Percentiles rank a stretch among this genome's conserved stretches.
Evolutionary conservation across 2,797 vertebrate genomes (phyloP).

Genomic region (Tragelaphus oryx): DNA sequence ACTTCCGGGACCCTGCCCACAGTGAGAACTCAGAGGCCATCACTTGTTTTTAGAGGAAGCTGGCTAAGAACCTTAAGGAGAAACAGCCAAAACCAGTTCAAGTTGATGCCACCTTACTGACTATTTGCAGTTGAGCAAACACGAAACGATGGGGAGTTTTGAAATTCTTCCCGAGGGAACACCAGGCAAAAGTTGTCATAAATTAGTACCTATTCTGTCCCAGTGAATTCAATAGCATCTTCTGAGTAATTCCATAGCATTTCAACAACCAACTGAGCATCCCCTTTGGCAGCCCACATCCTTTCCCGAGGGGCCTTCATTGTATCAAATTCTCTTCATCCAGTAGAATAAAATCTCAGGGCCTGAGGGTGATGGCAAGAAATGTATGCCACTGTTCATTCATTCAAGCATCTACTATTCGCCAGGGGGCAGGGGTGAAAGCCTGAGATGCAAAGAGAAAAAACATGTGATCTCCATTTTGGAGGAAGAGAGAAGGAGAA

Average conservation of each 20-base stretch:
- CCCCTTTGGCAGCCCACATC: neutral
- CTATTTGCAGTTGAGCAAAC: neutral
- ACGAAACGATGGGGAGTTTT: too few species aligned
- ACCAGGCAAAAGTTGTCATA: neutral
- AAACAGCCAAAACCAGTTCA: neutral
- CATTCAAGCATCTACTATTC: neutral
- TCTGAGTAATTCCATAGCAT: neutral
- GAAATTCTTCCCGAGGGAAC: fast-evolving
- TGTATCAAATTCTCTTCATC: neutral
- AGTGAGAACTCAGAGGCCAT: neutral
- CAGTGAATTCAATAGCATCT: neutral
- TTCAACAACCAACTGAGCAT: neutral
- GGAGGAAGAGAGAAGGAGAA: neutral
- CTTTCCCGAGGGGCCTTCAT: neutral
- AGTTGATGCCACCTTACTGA: fast-evolving
- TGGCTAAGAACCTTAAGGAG: neutral
- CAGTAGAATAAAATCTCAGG: neutral
- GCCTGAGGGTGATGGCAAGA: neutral
- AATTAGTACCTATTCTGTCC: neutral
- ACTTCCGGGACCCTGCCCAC: neutral
- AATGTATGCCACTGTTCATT: neutral
- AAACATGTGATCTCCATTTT: neutral
- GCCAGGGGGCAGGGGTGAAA: neutral
- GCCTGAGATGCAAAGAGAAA: neutral
- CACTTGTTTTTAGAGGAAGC: neutral